These are phyloP conservation scores for Nycteola revayana DNA, from an alignment of 2,888 invertebrate genomes.

Conservation along the genomic window DNA sequence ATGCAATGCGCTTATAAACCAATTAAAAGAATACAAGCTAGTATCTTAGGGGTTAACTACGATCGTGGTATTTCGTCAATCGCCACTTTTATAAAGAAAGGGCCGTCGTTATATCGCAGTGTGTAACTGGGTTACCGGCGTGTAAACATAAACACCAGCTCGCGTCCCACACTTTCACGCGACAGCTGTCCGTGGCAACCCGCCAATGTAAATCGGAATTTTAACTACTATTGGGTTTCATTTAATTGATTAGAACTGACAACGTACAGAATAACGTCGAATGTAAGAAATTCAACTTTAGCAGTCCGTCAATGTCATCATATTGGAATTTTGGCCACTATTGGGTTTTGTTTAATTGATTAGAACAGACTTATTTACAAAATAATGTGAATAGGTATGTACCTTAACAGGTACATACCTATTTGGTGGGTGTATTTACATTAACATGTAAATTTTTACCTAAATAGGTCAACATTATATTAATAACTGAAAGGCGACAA, in stretches of 20 bases:
- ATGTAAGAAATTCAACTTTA: too few species aligned
- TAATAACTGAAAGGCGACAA: too few species aligned
- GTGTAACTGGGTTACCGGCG: slow-evolving; percentile 54
- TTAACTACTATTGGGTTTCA: slow-evolving; percentile 15
- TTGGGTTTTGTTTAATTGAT: slow-evolving; percentile 9
- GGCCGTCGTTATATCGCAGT: slow-evolving; percentile 24
- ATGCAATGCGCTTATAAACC: too few species aligned
- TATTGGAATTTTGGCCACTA: slow-evolving; percentile 18
- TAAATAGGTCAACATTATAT: too few species aligned
- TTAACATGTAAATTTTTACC: too few species aligned
- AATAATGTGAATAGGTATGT: too few species aligned
- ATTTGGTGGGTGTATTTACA: too few species aligned
- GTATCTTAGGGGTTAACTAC: too few species aligned
- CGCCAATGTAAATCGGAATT: slow-evolving; percentile 35
- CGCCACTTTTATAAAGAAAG: slow-evolving; percentile 5
- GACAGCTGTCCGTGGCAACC: slow-evolving; percentile 45
- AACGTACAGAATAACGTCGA: too few species aligned
- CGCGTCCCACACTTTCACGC: slow-evolving; percentile 49
- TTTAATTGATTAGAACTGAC: background rate
- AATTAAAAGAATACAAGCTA: too few species aligned
- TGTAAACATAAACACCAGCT: slow-evolving; percentile 58
- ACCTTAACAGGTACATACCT: too few species aligned
- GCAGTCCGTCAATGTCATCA: slow-evolving; percentile 45
- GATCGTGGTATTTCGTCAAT: slow-evolving; percentile 7
- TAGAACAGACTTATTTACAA: background rate